These are phyloP conservation scores for Heliconius cydno DNA, from an alignment of 2,888 invertebrate genomes.

Conservation along the genomic window DNA sequence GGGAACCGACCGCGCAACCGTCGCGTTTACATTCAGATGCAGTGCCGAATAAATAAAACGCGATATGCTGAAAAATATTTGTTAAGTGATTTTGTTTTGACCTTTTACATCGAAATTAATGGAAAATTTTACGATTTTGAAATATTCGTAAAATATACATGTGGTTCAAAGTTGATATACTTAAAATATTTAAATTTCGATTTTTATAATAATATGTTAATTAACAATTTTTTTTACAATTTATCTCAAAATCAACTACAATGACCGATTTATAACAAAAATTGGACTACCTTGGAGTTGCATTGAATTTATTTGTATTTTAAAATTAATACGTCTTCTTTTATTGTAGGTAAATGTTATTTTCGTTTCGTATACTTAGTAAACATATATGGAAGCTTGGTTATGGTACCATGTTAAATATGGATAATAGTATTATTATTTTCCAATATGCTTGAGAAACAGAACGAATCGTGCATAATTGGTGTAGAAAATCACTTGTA, in stretches of 20 bases:
- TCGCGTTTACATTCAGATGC: too few species aligned
- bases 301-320: background rate
- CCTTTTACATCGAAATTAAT: too few species aligned
- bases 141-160: too few species aligned
- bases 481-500: conserved; percentile 10
- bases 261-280: background rate
- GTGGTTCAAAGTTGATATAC: background rate
- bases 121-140: too few species aligned
- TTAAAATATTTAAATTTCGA: background rate
- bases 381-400: background rate
- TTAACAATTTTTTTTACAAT: too few species aligned
- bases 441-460: background rate
- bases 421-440: background rate
- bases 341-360: background rate
- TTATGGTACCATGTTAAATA: background rate
- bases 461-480: background rate
- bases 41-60: too few species aligned
- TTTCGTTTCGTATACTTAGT: background rate
- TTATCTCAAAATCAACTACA: too few species aligned
- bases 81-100: too few species aligned
- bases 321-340: background rate
- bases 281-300: background rate
- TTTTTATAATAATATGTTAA: background rate
- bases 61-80: too few species aligned
- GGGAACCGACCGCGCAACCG: background rate